phyloP scores from a whole-genome alignment of 2,888 invertebrate species.

The Metallyticus violacea region DNA sequence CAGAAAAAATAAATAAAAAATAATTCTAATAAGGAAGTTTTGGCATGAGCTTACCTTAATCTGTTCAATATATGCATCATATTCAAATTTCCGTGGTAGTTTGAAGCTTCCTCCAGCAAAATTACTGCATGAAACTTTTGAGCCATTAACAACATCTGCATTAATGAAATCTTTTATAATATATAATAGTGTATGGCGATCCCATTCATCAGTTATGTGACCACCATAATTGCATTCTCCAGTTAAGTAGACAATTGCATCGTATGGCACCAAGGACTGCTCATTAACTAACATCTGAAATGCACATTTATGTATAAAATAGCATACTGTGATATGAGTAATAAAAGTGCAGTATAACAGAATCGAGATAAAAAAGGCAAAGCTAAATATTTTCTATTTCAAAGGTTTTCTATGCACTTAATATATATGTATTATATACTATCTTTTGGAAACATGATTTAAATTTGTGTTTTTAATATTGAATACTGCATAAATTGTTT shows the following conservation, averaged over 20 bases:
- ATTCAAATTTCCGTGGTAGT: constrained; percentile 63
- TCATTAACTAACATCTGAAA: constrained; percentile 71
- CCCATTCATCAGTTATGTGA: constrained; percentile 83
- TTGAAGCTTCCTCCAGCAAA: constrained; percentile 59
- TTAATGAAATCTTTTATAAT: constrained; percentile 74
- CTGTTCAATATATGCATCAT: constrained; percentile 70
- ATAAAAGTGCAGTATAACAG: too few relatives aligned
- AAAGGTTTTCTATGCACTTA: too few relatives aligned
- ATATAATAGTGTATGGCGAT: constrained; percentile 72
- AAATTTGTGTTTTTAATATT: too few relatives aligned
- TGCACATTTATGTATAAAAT: too few relatives aligned
- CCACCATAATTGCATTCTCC: constrained; percentile 93
- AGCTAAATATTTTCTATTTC: too few relatives aligned
- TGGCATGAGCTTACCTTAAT: constrained; percentile 56
- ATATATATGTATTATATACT: too few relatives aligned
- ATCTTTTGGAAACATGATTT: too few relatives aligned
- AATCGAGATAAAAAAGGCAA: too few relatives aligned
- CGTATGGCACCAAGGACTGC: constrained; percentile 60
- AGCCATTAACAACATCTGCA: constrained; percentile 58
- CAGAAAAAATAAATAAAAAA: neutral
- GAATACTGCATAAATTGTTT: too few relatives aligned
- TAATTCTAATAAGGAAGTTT: neutral
- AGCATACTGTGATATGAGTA: too few relatives aligned
- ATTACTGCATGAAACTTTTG: constrained; percentile 60
- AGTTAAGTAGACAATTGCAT: constrained; percentile 80